Percentiles rank a stretch among this genome's conserved stretches.
These are phyloP conservation scores for Julus scandinavius DNA, from an alignment of 2,888 invertebrate genomes.

Conservation along the genomic window DNA sequence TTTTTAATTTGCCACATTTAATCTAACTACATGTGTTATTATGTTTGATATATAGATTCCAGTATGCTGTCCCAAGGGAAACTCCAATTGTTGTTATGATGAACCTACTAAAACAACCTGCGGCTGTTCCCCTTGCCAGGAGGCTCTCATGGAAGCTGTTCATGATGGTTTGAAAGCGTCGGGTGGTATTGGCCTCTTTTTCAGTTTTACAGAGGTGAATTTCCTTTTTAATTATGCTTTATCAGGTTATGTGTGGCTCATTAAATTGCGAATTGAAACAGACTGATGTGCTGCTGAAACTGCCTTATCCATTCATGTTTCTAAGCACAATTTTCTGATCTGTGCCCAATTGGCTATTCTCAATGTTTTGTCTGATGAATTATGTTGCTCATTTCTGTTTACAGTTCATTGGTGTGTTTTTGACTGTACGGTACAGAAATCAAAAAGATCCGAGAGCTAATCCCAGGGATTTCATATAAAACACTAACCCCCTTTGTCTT, in stretches of 20 bases:
- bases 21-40: too few relatives aligned
- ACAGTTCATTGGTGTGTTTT: slow-evolving; percentile 96
- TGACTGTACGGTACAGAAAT: slow-evolving; percentile 97
- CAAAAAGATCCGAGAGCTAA: slow-evolving; percentile 97
- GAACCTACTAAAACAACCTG: slow-evolving; percentile 66
- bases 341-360: background rate
- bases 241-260: background rate
- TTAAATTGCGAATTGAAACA: background rate
- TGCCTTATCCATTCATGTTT: background rate
- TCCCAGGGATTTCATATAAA: slow-evolving; percentile 96
- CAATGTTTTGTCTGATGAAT: slow-evolving; percentile 45
- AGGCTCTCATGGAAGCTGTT: slow-evolving; percentile 79
- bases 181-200: slow-evolving; percentile 93
- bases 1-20: too few relatives aligned
- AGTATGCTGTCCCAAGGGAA: slow-evolving; percentile 58
- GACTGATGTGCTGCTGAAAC: background rate
- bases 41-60: slow-evolving; percentile 56
- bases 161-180: slow-evolving; percentile 88
- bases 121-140: slow-evolving; percentile 79
- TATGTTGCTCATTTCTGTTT: slow-evolving; percentile 62
- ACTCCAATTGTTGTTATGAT: slow-evolving; percentile 58
- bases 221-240: background rate
- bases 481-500: slow-evolving; percentile 56
- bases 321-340: slow-evolving; percentile 7
- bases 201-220: slow-evolving; percentile 93